phyloP scores from a whole-genome alignment of 2,888 invertebrate species.

The Pemphredon lugubris region DNA sequence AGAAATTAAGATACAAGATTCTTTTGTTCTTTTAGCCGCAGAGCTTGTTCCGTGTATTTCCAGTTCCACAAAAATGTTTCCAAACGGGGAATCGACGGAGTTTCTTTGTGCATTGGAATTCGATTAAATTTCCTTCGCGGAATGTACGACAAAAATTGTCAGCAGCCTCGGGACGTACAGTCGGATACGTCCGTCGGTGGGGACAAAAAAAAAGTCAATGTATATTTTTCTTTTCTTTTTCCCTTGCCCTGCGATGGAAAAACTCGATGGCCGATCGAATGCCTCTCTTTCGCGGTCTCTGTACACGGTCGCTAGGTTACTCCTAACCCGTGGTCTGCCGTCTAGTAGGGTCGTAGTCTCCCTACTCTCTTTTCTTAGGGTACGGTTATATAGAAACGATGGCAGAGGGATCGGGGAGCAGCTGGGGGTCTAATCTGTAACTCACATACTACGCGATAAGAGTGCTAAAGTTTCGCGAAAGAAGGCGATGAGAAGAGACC shows the following conservation, averaged over 20 bases:
- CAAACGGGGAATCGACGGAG: no score
- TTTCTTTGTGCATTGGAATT: no score
- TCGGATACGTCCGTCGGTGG: no score
- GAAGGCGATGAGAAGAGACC: constrained; percentile 22
- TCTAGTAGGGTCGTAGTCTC: constrained; percentile 55
- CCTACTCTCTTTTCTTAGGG: constrained; percentile 52
- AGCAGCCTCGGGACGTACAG: no score
- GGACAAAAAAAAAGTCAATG: constrained; percentile 12
- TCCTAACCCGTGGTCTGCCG: constrained; percentile 51
- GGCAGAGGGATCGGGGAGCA: constrained; percentile 53
- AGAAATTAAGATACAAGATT: no score
- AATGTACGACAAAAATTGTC: no score
- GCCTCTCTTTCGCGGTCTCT: constrained; percentile 49
- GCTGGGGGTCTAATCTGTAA: constrained; percentile 64
- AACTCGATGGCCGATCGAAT: constrained; percentile 42
- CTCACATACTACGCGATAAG: constrained; percentile 48
- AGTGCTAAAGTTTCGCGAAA: constrained; percentile 33
- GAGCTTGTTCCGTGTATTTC: no score
- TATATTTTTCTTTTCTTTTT: not conserved
- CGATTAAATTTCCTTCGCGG: no score
- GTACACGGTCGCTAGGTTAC: constrained; percentile 63
- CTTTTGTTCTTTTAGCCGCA: no score
- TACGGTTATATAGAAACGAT: constrained; percentile 32
- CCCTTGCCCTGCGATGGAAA: constrained; percentile 1
- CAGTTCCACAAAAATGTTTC: no score